phyloP scores from a whole-genome alignment of 2,113 vertebrate genomes.

The Eclectus roratus region DNA sequence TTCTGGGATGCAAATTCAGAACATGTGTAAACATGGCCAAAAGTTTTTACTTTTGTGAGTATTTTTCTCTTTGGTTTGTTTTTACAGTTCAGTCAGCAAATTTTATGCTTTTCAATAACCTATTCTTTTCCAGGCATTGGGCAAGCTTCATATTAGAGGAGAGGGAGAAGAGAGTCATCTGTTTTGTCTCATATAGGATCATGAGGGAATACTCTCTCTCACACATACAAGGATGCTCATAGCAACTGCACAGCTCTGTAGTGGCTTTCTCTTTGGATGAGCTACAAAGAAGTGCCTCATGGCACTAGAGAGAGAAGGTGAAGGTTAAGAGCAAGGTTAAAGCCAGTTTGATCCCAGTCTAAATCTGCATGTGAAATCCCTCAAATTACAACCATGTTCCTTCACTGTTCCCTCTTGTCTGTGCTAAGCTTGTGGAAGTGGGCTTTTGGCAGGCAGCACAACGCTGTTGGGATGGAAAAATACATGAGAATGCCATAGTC shows the following conservation, averaged over 20 bases:
- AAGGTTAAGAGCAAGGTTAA: background rate
- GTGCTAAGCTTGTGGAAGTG: background rate
- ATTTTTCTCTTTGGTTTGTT: background rate
- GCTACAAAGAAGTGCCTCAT: background rate
- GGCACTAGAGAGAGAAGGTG: background rate
- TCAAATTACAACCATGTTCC: background rate
- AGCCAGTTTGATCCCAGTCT: background rate
- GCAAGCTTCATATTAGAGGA: background rate
- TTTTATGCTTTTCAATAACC: background rate
- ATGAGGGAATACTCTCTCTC: background rate
- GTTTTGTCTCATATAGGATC: background rate
- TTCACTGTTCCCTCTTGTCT: background rate
- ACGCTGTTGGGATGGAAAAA: background rate
- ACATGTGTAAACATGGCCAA: background rate
- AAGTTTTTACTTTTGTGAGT: background rate
- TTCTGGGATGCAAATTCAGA: background rate
- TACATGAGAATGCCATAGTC: background rate
- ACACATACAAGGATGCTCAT: background rate
- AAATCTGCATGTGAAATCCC: background rate
- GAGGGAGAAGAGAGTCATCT: background rate
- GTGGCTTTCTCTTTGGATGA: background rate
- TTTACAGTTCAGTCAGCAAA: background rate
- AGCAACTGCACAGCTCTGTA: background rate
- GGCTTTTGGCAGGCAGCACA: background rate
- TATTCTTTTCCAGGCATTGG: background rate